phyloP scores from a whole-genome alignment of 1,140 invertebrate species.

The Brachionus rotundiformis region DNA sequence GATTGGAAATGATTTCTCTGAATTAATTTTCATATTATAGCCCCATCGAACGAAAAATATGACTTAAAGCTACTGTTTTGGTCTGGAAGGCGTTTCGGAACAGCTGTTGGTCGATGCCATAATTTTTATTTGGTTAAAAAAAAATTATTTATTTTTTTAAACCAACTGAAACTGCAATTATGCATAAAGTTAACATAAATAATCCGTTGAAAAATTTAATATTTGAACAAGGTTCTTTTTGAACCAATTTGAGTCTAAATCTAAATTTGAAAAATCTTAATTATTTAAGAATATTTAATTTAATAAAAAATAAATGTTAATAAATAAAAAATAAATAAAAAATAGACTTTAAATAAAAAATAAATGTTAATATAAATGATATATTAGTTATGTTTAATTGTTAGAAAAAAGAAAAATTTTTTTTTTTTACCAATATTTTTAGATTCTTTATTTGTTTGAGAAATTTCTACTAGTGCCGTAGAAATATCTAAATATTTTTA shows the following conservation, averaged over 20 bases:
- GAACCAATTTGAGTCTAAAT: neutral
- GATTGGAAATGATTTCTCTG: neutral
- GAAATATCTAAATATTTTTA: neutral
- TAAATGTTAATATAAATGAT: neutral
- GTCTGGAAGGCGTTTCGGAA: too few species aligned
- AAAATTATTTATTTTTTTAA: neutral
- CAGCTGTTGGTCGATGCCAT: too few species aligned
- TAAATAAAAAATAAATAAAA: too few species aligned
- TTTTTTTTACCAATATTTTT: neutral
- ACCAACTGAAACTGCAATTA: neutral
- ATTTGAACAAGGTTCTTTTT: neutral
- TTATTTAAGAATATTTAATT: neutral
- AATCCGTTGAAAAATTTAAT: neutral
- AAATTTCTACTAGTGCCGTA: neutral
- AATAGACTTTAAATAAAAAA: neutral
- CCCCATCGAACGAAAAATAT: too few species aligned
- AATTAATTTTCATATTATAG: too few species aligned
- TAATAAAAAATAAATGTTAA: too few species aligned
- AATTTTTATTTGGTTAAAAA: neutral
- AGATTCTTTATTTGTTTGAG: neutral
- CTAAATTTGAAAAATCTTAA: neutral
- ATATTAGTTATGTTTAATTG: neutral
- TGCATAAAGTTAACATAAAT: neutral
- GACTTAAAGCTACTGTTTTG: too few species aligned
- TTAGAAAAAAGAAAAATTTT: neutral